Percentiles rank a stretch among this genome's conserved stretches.
Conservation (phyloP, 2,113 vertebrate species). For the Catharus minimus region DNA sequence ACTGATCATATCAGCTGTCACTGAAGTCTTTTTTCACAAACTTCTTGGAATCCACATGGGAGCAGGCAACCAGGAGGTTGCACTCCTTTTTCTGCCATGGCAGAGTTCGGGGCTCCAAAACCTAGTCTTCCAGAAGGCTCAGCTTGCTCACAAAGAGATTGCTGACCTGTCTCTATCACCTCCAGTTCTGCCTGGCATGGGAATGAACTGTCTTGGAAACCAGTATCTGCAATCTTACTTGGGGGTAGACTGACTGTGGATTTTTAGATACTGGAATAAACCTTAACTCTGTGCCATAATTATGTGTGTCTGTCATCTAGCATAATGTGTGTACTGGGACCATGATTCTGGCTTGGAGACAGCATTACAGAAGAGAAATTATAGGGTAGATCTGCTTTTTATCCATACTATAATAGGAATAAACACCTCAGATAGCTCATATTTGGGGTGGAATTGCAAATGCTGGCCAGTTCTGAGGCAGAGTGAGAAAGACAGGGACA, state of each 20-base stretch:
- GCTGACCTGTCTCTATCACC: not conserved
- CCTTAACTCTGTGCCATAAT: not conserved
- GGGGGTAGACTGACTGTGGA: not conserved
- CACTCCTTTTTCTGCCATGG: not conserved
- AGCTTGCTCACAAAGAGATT: not conserved
- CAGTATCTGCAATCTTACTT: not conserved
- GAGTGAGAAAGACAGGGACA: not conserved
- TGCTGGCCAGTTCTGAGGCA: not conserved
- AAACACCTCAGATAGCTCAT: not conserved
- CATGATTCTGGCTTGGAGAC: not conserved
- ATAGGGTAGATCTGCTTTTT: not conserved
- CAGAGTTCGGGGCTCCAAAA: not conserved
- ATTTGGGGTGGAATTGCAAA: not conserved
- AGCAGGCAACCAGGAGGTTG: not conserved
- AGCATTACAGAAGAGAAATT: not conserved
- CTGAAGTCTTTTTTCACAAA: not conserved
- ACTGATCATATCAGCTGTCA: not conserved
- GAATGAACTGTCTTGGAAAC: not conserved
- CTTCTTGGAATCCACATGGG: not conserved
- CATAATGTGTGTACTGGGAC: not conserved
- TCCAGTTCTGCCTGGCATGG: not conserved
- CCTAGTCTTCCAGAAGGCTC: not conserved
- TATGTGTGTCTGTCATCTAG: not conserved
- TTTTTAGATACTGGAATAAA: not conserved
- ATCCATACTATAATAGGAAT: not conserved